phyloP scores from a whole-genome alignment of 2,888 invertebrate genomes.

The Keiferia lycopersicella region DNA sequence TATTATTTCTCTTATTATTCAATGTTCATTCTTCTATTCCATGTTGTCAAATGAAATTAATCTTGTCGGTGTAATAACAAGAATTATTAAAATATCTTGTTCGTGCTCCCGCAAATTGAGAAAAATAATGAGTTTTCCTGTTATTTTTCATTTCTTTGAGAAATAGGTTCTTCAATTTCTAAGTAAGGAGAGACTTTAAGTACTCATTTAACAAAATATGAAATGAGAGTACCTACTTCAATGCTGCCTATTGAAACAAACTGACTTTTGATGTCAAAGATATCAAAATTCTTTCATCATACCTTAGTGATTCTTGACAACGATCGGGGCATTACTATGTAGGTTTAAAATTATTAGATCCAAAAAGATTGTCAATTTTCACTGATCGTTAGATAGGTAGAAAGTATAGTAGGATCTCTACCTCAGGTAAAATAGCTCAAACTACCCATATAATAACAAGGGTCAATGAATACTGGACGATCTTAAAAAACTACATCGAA shows the following conservation, averaged over 20 bases:
- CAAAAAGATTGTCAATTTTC: too few relatives aligned
- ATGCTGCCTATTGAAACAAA: too few relatives aligned
- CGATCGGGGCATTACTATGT: too few relatives aligned
- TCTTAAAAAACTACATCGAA: neutral
- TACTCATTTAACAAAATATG: neutral
- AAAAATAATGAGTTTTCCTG: constrained; percentile 21
- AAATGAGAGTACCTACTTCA: neutral
- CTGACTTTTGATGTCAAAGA: too few relatives aligned
- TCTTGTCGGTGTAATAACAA: constrained; percentile 13
- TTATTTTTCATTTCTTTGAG: constrained; percentile 14
- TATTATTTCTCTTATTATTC: neutral
- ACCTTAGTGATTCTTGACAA: too few relatives aligned
- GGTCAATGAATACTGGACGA: too few relatives aligned
- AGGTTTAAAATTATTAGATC: too few relatives aligned
- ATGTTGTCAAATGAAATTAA: constrained; percentile 7
- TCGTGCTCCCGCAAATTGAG: constrained; percentile 21
- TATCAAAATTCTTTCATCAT: too few relatives aligned
- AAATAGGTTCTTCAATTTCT: constrained; percentile 21
- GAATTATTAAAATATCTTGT: constrained; percentile 16
- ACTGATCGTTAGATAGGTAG: too few relatives aligned
- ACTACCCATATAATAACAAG: too few relatives aligned
- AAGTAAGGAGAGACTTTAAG: neutral
- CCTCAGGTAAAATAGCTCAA: too few relatives aligned
- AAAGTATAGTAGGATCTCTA: too few relatives aligned
- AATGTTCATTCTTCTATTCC: neutral